Evolutionary conservation across 1,140 invertebrate genomes (phyloP).

Genomic region (Bilobella aurantiaca): DNA sequence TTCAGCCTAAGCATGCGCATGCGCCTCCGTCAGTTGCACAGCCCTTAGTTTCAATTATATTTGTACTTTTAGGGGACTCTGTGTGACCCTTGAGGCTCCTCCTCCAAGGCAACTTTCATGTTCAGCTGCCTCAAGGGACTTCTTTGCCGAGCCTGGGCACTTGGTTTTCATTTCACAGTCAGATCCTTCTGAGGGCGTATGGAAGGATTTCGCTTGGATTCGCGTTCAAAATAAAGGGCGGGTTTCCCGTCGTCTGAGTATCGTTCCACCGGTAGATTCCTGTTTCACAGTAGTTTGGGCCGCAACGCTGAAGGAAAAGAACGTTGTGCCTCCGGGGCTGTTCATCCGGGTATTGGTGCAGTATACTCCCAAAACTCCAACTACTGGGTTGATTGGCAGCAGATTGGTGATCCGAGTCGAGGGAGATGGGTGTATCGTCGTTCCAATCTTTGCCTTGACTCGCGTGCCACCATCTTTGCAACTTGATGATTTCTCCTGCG

Average conservation of each 20-base stretch:
- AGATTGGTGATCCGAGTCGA: conserved; percentile 23
- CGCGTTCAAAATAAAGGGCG: conserved; percentile 17
- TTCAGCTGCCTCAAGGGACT: not conserved
- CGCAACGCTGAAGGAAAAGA: conserved; percentile 18
- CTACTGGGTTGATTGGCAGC: conserved; percentile 11
- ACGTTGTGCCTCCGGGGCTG: conserved; percentile 18
- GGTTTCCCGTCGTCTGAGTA: conserved; percentile 14
- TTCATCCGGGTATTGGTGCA: conserved; percentile 2
- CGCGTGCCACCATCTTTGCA: conserved; percentile 16
- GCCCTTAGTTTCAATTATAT: not conserved
- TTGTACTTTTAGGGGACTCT: not conserved
- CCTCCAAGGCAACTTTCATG: not conserved
- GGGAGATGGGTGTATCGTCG: conserved; percentile 24
- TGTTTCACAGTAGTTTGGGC: conserved; percentile 18
- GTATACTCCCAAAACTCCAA: conserved; percentile 11
- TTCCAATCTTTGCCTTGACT: conserved; percentile 18
- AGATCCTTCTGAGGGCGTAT: not conserved
- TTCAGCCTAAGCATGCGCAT: not conserved
- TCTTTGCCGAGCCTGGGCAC: not conserved
- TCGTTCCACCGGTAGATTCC: conserved; percentile 19
- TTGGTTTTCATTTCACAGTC: not conserved
- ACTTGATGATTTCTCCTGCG: conserved; percentile 27
- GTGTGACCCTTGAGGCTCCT: not conserved
- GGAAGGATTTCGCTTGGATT: not conserved
- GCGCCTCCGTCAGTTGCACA: not conserved